A percentile compares a stretch with the other conserved stretches of the same genome.
phyloP scores from a whole-genome alignment of 2,113 vertebrate genomes.

The Gracilinanus agilis region DNA sequence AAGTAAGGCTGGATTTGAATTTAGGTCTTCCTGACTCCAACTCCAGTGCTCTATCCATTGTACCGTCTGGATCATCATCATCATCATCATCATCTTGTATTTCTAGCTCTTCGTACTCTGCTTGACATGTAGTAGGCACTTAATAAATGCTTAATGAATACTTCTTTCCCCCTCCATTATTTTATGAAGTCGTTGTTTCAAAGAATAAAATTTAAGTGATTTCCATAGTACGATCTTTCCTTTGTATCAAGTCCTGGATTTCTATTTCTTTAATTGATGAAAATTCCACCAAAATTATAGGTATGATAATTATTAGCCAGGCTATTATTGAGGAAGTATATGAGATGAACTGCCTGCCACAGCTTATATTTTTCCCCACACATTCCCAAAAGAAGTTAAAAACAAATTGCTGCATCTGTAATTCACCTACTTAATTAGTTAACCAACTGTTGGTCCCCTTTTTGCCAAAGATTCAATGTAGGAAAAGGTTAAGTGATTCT shows the following conservation, averaged over 20 bases:
- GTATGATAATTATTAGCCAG: background rate
- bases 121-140: background rate
- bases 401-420: background rate
- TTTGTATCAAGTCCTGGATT: background rate
- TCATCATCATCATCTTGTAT: background rate
- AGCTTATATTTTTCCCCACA: background rate
- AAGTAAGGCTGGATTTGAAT: background rate
- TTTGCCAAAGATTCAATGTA: conserved; percentile 3
- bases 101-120: background rate
- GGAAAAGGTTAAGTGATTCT: background rate
- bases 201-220: background rate
- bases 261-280: background rate
- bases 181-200: background rate
- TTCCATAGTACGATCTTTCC: conserved; percentile 9
- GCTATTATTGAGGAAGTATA: background rate
- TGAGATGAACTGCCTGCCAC: background rate
- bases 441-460: background rate
- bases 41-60: background rate
- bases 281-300: background rate
- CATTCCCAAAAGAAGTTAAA: conserved; percentile 12
- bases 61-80: background rate
- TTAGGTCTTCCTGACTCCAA: background rate
- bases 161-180: background rate
- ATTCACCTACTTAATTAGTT: conserved; percentile 9
- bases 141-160: background rate